A percentile compares a stretch with the other conserved stretches of the same genome.
Conservation (phyloP, 2,113 vertebrate genomes). For the Entomyzon cyanotis region DNA sequence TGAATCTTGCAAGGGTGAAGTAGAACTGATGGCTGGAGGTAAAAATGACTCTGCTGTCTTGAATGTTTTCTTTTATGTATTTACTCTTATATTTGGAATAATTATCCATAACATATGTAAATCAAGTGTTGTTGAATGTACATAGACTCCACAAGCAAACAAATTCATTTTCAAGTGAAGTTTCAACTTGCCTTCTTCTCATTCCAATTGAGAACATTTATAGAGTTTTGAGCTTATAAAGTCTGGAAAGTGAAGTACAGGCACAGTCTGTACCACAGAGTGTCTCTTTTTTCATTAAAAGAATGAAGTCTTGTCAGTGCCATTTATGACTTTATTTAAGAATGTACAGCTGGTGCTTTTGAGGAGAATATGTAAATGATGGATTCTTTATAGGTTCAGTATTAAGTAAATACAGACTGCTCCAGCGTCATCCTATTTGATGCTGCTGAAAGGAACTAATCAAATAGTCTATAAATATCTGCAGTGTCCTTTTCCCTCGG, state of each 20-base stretch:
- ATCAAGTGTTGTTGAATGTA: constrained; percentile 22
- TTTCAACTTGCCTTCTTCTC: constrained; percentile 46
- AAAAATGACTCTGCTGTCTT: background rate
- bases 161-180: constrained; percentile 42
- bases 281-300: constrained; percentile 48
- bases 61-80: background rate
- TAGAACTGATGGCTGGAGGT: background rate
- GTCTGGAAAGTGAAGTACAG: constrained; percentile 41
- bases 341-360: constrained; percentile 58
- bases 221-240: constrained; percentile 25
- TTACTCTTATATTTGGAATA: background rate
- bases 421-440: background rate
- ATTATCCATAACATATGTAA: constrained; percentile 42
- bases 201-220: constrained; percentile 41
- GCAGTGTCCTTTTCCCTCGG: background rate
- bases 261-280: constrained; percentile 29
- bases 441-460: background rate
- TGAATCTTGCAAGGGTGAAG: background rate
- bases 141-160: constrained; percentile 31
- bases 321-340: constrained; percentile 69
- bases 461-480: constrained; percentile 32
- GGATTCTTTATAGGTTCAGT: constrained; percentile 36
- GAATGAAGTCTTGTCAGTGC: constrained; percentile 57
- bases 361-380: constrained; percentile 63
- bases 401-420: constrained; percentile 49